A percentile compares a stretch with the other conserved stretches of the same genome.
Conservation (phyloP, 2,113 vertebrate genomes). For the Nicator chloris region DNA sequence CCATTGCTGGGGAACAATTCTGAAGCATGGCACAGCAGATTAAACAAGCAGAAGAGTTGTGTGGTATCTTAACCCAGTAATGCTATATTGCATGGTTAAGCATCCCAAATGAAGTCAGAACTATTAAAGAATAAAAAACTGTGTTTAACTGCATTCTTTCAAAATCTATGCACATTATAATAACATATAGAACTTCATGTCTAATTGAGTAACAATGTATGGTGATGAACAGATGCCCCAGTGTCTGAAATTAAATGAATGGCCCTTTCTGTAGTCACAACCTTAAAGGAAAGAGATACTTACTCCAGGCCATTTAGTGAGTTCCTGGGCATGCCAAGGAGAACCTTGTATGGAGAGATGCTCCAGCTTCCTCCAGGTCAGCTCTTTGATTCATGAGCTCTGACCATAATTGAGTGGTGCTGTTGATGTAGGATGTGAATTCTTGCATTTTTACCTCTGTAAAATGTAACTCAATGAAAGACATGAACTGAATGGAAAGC, state of each 20-base stretch:
- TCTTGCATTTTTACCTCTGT: not conserved
- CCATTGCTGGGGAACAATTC: not conserved
- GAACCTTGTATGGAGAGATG: not conserved
- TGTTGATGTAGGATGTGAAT: not conserved
- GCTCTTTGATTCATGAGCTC: not conserved
- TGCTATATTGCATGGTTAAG: not conserved
- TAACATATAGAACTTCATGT: not conserved
- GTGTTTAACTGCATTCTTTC: not conserved
- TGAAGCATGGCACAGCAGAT: not conserved
- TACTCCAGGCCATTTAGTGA: not conserved
- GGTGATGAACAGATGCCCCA: not conserved
- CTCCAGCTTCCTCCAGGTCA: not conserved
- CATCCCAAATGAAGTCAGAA: not conserved
- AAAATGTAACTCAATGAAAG: not conserved
- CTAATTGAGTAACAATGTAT: not conserved
- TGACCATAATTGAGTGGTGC: not conserved
- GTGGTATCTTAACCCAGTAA: not conserved
- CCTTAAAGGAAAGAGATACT: not conserved
- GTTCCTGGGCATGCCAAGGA: not conserved
- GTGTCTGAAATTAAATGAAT: not conserved
- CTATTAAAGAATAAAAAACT: not conserved
- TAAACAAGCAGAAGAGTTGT: not conserved
- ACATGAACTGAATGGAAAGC: not conserved
- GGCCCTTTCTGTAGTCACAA: not conserved
- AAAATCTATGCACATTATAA: accelerated